Evolutionary conservation across 2,113 vertebrate species (phyloP).

Genomic region (Micromys minutus): DNA sequence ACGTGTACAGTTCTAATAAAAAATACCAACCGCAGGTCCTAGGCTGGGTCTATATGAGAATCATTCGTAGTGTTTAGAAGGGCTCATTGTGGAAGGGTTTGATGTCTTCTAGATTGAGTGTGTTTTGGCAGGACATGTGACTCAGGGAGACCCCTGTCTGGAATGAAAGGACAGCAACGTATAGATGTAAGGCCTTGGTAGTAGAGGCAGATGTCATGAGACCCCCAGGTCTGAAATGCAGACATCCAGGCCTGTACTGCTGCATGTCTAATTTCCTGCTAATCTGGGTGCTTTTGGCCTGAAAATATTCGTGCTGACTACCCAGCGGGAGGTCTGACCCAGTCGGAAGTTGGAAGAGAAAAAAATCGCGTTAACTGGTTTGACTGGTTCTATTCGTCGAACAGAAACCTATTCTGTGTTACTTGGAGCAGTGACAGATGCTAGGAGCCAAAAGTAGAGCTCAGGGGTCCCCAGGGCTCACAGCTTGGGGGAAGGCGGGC

Average conservation of each 20-base stretch:
- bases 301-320: not conserved
- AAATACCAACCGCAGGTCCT: not conserved
- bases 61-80: not conserved
- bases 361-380: not conserved
- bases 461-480: not conserved
- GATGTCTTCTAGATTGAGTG: not conserved
- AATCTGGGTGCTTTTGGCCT: not conserved
- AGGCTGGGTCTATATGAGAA: not conserved
- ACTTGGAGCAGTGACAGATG: not conserved
- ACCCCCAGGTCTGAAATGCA: not conserved
- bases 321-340: not conserved
- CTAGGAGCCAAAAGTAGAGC: not conserved
- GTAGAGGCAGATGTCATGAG: not conserved
- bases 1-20: not conserved
- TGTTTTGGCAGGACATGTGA: not conserved
- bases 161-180: not conserved
- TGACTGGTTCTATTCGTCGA: not conserved
- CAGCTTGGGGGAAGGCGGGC: not conserved
- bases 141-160: not conserved
- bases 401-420: not conserved
- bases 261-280: not conserved
- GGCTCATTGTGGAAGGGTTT: not conserved
- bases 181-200: not conserved
- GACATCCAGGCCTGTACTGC: not conserved
- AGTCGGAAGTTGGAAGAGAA: not conserved